Evolutionary conservation across 2,888 invertebrate genomes (phyloP).

Genomic region (Masnerella sp.): DNA sequence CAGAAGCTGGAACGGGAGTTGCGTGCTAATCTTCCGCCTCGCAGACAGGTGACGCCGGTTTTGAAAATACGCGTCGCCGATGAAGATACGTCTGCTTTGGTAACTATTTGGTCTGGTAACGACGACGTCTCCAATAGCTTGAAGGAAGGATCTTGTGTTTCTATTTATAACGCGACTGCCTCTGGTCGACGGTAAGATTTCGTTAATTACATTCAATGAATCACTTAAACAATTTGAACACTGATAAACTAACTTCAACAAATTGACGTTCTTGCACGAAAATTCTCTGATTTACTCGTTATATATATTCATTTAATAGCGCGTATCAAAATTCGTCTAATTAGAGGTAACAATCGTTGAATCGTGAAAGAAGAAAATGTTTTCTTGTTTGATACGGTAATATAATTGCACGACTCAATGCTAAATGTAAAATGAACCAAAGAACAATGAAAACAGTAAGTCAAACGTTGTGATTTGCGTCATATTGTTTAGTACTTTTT

Average conservation of each 20-base stretch:
- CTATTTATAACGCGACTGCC: conserved; percentile 81
- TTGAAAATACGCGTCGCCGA: conserved; percentile 78
- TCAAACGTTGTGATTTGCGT: conserved; percentile 18
- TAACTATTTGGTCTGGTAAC: conserved; percentile 86
- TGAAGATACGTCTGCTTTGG: conserved; percentile 76
- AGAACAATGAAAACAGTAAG: conserved; percentile 21
- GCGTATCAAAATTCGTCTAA: too few species aligned
- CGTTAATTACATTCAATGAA: conserved; percentile 26
- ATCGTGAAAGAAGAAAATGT: not conserved
- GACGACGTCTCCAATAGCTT: conserved; percentile 81
- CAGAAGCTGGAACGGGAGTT: conserved; percentile 68
- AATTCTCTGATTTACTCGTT: too few species aligned
- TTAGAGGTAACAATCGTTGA: too few species aligned
- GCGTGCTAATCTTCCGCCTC: conserved; percentile 66
- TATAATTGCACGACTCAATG: too few species aligned
- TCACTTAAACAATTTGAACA: conserved; percentile 1
- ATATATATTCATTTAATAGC: too few species aligned
- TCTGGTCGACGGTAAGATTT: conserved; percentile 77
- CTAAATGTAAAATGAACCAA: conserved; percentile 8
- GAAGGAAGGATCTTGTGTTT: conserved; percentile 82
- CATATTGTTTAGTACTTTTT: conserved; percentile 21
- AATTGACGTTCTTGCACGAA: too few species aligned
- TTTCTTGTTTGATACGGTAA: too few species aligned
- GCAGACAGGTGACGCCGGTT: conserved; percentile 77
- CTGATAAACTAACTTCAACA: too few species aligned